phyloP scores from a whole-genome alignment of 2,797 vertebrate species.

The Bryconaethiops microstoma region DNA sequence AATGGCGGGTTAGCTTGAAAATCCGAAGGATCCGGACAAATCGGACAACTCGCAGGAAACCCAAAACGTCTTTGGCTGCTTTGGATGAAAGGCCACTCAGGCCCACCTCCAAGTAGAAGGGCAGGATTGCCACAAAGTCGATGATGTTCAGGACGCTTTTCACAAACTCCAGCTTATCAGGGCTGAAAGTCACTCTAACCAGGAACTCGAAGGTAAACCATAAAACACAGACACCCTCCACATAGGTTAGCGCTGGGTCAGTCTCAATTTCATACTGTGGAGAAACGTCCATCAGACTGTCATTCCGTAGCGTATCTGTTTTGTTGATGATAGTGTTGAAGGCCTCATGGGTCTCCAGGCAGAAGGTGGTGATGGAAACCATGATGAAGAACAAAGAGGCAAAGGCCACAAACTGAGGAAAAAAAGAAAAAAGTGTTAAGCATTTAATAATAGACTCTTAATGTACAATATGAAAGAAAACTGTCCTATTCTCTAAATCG shows the following conservation, averaged over 20 bases:
- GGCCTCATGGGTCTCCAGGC: conserved; percentile 97
- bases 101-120: conserved; percentile 96
- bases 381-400: conserved; percentile 98
- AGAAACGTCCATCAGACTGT: conserved; percentile 77
- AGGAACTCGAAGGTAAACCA: conserved; percentile 99
- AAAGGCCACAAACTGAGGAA: conserved; percentile 93
- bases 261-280: conserved; percentile 93
- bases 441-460: neutral
- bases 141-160: conserved; percentile 98
- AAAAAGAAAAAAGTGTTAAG: conserved; percentile 32
- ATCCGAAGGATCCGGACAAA: conserved; percentile 97
- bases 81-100: conserved; percentile 95
- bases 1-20: conserved; percentile 97
- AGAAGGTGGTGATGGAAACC: conserved; percentile 98
- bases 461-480: neutral
- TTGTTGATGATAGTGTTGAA: conserved; percentile 98
- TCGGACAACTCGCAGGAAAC: conserved; percentile 96
- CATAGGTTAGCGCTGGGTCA: conserved; percentile 92
- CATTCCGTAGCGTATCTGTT: conserved; percentile 84
- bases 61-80: conserved; percentile 96
- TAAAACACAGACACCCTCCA: conserved; percentile 95
- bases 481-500: too few relatives aligned
- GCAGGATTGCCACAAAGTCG: conserved; percentile 97
- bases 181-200: conserved; percentile 93
- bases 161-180: conserved; percentile 96